Evolutionary conservation across 2,113 vertebrate species (phyloP), one percentile per base, ranked within the genome.

Genomic region (Channa argus): DNA sequence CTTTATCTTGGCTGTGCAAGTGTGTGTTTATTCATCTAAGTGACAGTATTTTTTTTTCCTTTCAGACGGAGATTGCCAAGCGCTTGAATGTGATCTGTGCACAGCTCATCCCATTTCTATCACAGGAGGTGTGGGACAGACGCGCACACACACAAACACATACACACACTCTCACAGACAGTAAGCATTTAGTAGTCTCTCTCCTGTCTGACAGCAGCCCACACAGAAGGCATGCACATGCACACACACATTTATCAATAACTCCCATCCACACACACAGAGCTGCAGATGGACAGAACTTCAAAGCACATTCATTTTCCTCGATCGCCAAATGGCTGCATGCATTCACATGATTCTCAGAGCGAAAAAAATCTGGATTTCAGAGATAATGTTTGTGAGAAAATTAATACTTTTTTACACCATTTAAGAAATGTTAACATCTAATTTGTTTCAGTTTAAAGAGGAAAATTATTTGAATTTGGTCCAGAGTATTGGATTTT

Each of bases 101-200:
- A 71, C 96, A 98, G 90, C 95, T 98, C 93, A 96, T 97, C 92
- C 96, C 96, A n/a, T 98, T 96, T 92, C 92, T 98, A 84, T 97
- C 96, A 76, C 96, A 97, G 92, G 96, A 98, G 96, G 96, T 98
- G 96, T 97, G 84, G 83, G 45, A 77, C 59, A 60, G 61, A 65
- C 65, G 76, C 81, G 74, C 58, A 37, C 76, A 63, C 60, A 43
- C 72, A 46, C 71, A 77, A 72, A 76, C 73, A 49, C 69, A 73
- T 70, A 72, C 79, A 74, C 54, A 49, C 79, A 44, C 78, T 37
- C 51, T 14, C 68, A 54, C 41, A 55, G 63, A 67, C 59, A 36
- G 51, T 79, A 69, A 70, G 49, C 71, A 38, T 45, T 8, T 77
- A 76, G 37, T 36, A 47, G 41, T 50, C 62, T 51, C 38, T 72